Evolutionary conservation across 2,888 invertebrate genomes (phyloP).

Genomic region (Ochropleura plecta): DNA sequence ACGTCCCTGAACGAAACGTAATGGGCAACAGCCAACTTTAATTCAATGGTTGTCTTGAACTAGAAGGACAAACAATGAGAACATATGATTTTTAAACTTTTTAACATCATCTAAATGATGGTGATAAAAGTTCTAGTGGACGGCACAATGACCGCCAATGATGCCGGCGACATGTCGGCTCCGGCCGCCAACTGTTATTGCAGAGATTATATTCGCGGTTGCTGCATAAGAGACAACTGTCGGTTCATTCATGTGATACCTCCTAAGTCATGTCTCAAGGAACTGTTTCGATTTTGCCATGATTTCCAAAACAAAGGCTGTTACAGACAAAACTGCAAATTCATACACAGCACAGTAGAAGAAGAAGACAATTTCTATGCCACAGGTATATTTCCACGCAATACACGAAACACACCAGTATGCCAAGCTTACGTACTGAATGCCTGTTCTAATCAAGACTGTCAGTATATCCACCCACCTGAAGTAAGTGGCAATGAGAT

Average conservation of each 20-base stretch:
- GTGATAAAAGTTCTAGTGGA: constrained; percentile 70
- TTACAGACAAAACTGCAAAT: constrained; percentile 92
- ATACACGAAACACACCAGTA: constrained; percentile 82
- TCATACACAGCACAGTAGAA: constrained; percentile 92
- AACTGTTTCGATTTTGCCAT: constrained; percentile 90
- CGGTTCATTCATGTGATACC: constrained; percentile 85
- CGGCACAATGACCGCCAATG: constrained; percentile 74
- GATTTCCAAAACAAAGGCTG: constrained; percentile 93
- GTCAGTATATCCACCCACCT: constrained; percentile 79
- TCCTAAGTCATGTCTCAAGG: constrained; percentile 79
- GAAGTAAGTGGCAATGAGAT: constrained; percentile 76
- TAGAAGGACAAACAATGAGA: constrained; percentile 32
- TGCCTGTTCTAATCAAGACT: constrained; percentile 89
- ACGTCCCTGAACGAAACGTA: constrained; percentile 31
- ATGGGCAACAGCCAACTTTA: constrained; percentile 12
- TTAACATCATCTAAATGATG: constrained; percentile 62
- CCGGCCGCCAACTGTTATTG: constrained; percentile 79
- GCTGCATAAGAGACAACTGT: constrained; percentile 90
- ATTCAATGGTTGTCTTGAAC: constrained; percentile 6
- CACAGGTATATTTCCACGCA: constrained; percentile 91
- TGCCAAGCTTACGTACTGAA: constrained; percentile 92
- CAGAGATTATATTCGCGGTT: constrained; percentile 88
- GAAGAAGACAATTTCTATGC: constrained; percentile 93
- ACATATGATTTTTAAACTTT: constrained; percentile 35
- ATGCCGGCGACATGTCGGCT: constrained; percentile 75